These are phyloP conservation scores for Coreius guichenoti DNA, from an alignment of 2,797 vertebrate genomes.

Conservation along the genomic window DNA sequence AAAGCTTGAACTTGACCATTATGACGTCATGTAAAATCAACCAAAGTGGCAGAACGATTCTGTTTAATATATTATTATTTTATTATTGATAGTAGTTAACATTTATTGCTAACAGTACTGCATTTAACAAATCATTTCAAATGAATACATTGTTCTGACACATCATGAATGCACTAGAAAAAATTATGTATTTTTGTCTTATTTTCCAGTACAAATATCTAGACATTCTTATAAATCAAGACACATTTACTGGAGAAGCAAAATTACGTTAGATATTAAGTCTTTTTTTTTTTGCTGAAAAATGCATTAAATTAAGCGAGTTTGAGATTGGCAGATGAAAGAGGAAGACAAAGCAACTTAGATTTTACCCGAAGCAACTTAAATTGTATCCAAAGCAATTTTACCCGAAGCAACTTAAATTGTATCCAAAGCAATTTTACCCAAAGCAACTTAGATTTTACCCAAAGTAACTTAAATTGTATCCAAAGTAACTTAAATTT, in stretches of 20 bases:
- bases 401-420: too few relatives aligned
- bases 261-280: neutral
- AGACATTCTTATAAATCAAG: neutral
- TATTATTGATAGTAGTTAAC: neutral
- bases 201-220: neutral
- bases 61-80: neutral
- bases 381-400: too few relatives aligned
- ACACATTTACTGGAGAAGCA: neutral
- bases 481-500: too few relatives aligned
- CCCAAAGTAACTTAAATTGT: too few relatives aligned
- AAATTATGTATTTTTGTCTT: neutral
- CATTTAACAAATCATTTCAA: neutral
- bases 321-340: neutral
- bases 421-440: too few relatives aligned
- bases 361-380: too few relatives aligned
- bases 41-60: neutral
- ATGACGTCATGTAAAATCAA: neutral
- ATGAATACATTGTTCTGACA: neutral
- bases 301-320: neutral
- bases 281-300: too few relatives aligned
- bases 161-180: neutral
- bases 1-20: neutral
- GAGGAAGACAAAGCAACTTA: too few relatives aligned
- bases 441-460: too few relatives aligned
- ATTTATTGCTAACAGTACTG: neutral